A percentile compares a stretch with the other conserved stretches of the same genome.
phyloP scores from a whole-genome alignment of 2,113 vertebrate genomes.

The Labeo rohita region DNA sequence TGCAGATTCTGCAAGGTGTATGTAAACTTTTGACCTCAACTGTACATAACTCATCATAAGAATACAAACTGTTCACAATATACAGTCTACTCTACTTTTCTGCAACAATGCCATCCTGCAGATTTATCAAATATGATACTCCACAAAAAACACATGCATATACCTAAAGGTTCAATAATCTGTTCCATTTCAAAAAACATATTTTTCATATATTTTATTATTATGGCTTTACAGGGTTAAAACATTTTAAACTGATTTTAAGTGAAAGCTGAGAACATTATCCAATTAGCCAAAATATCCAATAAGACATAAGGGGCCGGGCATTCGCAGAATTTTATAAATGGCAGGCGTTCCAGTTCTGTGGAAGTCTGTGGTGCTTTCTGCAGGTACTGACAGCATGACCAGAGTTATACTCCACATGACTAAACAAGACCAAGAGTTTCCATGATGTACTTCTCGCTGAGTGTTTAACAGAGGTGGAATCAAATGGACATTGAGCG shows the following conservation, averaged over 20 bases:
- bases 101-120: no score
- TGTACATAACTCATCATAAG: no score
- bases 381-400: not conserved
- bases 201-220: no score
- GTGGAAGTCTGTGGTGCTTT: not conserved
- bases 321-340: not conserved
- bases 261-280: not conserved
- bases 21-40: no score
- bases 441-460: not conserved
- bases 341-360: not conserved
- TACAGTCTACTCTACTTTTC: no score
- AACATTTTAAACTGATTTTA: not conserved
- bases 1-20: no score
- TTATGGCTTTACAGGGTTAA: not conserved
- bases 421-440: slow-evolving; percentile 12
- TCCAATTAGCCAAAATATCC: not conserved
- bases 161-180: no score
- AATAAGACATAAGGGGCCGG: not conserved
- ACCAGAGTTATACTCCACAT: not conserved
- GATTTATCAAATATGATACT: no score
- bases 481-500: not conserved
- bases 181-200: no score
- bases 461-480: slow-evolving; percentile 5
- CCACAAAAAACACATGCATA: no score
- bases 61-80: no score